Evolutionary conservation across 2,888 invertebrate species (phyloP).

Genomic region (Eupithecia dodoneata): DNA sequence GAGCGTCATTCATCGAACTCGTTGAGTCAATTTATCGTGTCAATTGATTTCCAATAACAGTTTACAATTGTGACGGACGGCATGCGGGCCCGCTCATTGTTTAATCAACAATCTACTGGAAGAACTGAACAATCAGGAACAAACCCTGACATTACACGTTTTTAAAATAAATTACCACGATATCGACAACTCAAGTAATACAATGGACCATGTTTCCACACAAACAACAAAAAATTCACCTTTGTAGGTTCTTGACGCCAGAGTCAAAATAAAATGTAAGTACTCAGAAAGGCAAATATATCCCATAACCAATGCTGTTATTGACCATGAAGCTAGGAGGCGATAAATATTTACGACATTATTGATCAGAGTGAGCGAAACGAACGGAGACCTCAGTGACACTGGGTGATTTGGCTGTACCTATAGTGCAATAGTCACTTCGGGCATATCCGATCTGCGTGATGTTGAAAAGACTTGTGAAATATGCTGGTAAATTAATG

Average conservation of each 20-base stretch:
- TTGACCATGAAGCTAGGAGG: slow-evolving; percentile 45
- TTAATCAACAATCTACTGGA: slow-evolving; percentile 71
- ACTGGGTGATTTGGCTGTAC: no score
- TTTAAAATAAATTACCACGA: slow-evolving; percentile 64
- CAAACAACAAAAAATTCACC: slow-evolving; percentile 46
- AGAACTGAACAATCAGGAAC: slow-evolving; percentile 35
- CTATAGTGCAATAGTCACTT: no score
- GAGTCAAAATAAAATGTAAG: slow-evolving; percentile 50
- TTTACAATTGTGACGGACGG: slow-evolving; percentile 77
- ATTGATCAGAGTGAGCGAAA: slow-evolving; percentile 14
- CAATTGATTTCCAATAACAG: slow-evolving; percentile 83
- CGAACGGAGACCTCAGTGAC: no score
- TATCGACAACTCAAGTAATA: slow-evolving; percentile 53
- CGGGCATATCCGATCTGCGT: no score
- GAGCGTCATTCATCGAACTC: slow-evolving; percentile 62
- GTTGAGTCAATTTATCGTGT: slow-evolving; percentile 69
- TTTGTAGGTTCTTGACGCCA: slow-evolving; percentile 36
- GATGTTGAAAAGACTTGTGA: no score
- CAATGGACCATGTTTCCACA: slow-evolving; percentile 51
- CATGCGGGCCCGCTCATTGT: slow-evolving; percentile 80
- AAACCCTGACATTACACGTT: slow-evolving; percentile 61
- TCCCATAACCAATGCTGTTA: slow-evolving; percentile 52
- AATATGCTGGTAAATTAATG: no score
- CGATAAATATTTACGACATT: slow-evolving; percentile 44
- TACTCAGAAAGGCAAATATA: slow-evolving; percentile 50